Base-by-base conservation (phyloP, 2,113 vertebrate genomes). In the Andinoacara biseriatus region DNA sequence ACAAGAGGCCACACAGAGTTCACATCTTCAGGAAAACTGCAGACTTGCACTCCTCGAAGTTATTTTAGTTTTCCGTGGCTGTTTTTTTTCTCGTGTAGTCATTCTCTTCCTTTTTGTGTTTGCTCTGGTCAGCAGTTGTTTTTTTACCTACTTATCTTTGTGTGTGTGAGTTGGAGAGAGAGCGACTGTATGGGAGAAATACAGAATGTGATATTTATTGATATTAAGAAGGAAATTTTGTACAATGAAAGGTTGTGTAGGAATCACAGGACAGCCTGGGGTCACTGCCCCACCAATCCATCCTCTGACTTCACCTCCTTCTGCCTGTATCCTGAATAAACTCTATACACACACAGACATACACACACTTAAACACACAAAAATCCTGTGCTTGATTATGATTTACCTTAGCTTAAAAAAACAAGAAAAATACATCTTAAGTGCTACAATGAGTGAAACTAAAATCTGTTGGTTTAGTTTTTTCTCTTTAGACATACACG, bases 221-320 rank as follows among this genome's bases (percentile, higher is more conserved):
- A 82, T 60, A 89, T 82, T 87, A 85, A 86, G 88, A 89, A 94
- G 93, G 94, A 95, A 94, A 89, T 90, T 72, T 15, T 85, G 83
- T 88, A 94, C 92, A 94, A 94, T 94, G 76, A 94, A 87, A 85
- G 89, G 91, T 95, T 95, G 92, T 86, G 61, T 89, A 93, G 92
- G 91, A 92, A 91, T 81, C 86, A 92, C 83, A 87, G 81, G 83
- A 90, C 89, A 90, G 79, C 74, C 80, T 80, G 81, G 86, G 94
- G 94, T 94, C 94, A 93, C 59, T 80, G 74, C 29, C 57, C 62
- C 11, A 63, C 80, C 69, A 84, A 93, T 94, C 88, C 79, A 87
- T 93, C 91, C 59, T 84, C 52, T 65, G 67, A 87, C 90, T 65
- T 87, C 46, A 61, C 63, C 84, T 5, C 67, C 35, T 59, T 22